These are phyloP conservation scores for Diploscapter pachys DNA, from an alignment of 1,140 invertebrate genomes.

Conservation along the genomic window DNA sequence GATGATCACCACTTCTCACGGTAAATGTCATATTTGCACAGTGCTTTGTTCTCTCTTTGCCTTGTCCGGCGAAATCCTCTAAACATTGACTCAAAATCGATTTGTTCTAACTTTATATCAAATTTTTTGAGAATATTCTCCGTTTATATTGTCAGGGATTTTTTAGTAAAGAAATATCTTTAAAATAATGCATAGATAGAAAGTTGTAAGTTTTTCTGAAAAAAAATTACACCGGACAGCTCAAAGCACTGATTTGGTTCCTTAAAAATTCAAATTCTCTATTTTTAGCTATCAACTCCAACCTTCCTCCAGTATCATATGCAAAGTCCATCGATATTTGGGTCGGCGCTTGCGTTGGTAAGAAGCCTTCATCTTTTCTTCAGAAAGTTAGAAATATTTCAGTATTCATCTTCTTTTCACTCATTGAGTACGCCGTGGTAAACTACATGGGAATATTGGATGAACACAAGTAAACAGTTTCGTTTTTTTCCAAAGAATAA, in stretches of 20 bases:
- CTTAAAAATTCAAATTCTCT: too few species aligned
- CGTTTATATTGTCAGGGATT: too few species aligned
- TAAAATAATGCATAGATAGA: too few species aligned
- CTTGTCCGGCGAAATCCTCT: too few species aligned
- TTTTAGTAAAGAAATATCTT: too few species aligned
- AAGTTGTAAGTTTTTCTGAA: too few species aligned
- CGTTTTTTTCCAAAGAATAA: neutral
- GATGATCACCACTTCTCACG: slow-evolving; percentile 43
- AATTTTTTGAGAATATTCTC: too few species aligned
- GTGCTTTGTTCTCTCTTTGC: too few species aligned
- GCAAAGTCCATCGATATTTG: slow-evolving; percentile 45
- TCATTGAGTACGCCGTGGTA: slow-evolving; percentile 43
- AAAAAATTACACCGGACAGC: too few species aligned
- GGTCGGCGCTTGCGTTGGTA: slow-evolving; percentile 41
- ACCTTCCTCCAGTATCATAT: slow-evolving; percentile 39
- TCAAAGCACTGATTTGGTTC: too few species aligned
- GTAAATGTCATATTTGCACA: neutral
- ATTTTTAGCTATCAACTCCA: slow-evolving; percentile 43
- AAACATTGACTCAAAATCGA: too few species aligned
- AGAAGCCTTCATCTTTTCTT: neutral
- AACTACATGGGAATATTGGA: slow-evolving; percentile 55
- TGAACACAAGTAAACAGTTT: slow-evolving; percentile 45
- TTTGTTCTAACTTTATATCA: too few species aligned
- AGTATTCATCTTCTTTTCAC: slow-evolving; percentile 42
- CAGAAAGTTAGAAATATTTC: slow-evolving; percentile 4